Base-by-base conservation (phyloP, 2,797 vertebrate genomes). In the Ciconia nigra region DNA sequence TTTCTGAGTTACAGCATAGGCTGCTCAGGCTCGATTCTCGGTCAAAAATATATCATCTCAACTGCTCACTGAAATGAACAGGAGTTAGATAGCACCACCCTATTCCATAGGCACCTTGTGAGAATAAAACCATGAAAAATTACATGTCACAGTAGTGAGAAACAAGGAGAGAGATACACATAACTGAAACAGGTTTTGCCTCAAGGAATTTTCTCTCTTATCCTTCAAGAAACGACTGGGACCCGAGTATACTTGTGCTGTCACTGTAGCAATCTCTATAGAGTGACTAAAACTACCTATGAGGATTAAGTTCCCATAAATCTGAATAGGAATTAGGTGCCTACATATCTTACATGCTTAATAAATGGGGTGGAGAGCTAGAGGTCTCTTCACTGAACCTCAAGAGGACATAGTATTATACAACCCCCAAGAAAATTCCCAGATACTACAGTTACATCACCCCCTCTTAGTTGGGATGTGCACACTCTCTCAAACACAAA, bases 1-100 rank as follows among this genome's bases (percentile, higher is more conserved):
- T 0, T 78, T 77, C 63, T 51, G 57, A 86, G 25, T 78, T 73
- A 44, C 44, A 35, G 28, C 0, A 0, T n/a, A 65, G 62, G 29
- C 58, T 79, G 21, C 47, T 87, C 49, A 65, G 42, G 46, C 73
- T 55, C 0, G 1, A 55, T 78, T 92, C 31, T 59, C 5, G 1
- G 28, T 69, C 55, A 77, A 47, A 95, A 89, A n/a, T 20, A 3
- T 35, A 33, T 26, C 62, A 33, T 26, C 62, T 73, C 8, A 3
- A 1, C 37, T 37, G 21, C 31, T 73, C n/a, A 29, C 15, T 51
- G 65, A 83, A 89, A 66, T 35, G 13, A 65, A 58, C 9, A 51
- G 42, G 69, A 62, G 26, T 74, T 71, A 61, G 28, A 58, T 11
- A 80, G 33, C 54, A 90, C 10, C 20, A 41, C 31, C 7, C 35